A percentile compares a stretch with the other conserved stretches of the same genome.
phyloP scores from a whole-genome alignment of 2,888 invertebrate species.

The Rhogogaster chlorosoma region DNA sequence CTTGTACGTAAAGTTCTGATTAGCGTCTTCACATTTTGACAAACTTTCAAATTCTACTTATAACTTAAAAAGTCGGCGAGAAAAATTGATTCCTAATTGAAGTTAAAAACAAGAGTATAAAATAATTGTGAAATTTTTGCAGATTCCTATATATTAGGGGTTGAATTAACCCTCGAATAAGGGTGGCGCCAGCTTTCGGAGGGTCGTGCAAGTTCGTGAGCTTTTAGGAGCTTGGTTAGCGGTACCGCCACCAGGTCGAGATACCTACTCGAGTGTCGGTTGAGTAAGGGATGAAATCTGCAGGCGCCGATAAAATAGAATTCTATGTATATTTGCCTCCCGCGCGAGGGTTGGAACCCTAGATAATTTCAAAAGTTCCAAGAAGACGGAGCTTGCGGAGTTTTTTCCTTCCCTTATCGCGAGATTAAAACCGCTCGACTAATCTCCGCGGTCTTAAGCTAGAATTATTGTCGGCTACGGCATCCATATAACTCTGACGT shows the following conservation, averaged over 20 bases:
- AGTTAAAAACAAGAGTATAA: too few relatives aligned
- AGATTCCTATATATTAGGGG: conserved; percentile 41
- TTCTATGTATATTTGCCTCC: conserved; percentile 8
- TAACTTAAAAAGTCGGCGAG: too few relatives aligned
- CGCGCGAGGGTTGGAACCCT: conserved; percentile 58
- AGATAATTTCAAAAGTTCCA: conserved; percentile 9
- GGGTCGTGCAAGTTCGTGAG: conserved; percentile 63
- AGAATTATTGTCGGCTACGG: neutral
- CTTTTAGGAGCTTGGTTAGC: conserved; percentile 60
- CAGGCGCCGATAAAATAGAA: conserved; percentile 50
- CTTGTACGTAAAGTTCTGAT: too few relatives aligned
- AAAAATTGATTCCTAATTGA: too few relatives aligned
- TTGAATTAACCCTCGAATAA: conserved; percentile 52
- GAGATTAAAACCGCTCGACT: neutral
- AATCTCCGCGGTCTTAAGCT: neutral
- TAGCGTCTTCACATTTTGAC: too few relatives aligned
- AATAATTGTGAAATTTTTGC: too few relatives aligned
- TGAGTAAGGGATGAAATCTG: conserved; percentile 56
- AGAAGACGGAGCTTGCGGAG: conserved; percentile 14
- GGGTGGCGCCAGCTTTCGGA: conserved; percentile 69
- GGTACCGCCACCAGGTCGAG: conserved; percentile 64
- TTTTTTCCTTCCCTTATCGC: neutral
- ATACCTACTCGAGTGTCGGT: conserved; percentile 56
- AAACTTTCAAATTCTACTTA: too few relatives aligned
- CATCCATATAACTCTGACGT: conserved; percentile 18